Base-by-base conservation (phyloP, 1,140 invertebrate species). In the Calephelis nemesis region DNA sequence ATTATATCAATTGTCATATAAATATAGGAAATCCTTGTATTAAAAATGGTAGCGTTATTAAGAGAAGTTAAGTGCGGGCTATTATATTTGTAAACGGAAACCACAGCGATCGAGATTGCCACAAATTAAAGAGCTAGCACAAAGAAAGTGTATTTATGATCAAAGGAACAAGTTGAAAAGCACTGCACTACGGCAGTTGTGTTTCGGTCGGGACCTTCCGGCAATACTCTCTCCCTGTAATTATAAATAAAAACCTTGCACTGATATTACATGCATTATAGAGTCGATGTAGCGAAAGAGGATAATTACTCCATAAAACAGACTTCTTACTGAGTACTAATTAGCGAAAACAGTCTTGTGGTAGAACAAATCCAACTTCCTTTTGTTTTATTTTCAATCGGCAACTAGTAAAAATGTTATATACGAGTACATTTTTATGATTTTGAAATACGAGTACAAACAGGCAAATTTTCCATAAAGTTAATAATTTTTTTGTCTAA, bases 211-310 rank as follows among this genome's bases (percentile, higher is more conserved):
- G 63, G 64, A 77, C 77, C 78, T 85, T 79, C 80, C 76, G 81
- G 79, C 77, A 71, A 80, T 83, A 75, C 75, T 71, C 70, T 78
- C 79, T 77, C 74, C 74, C 78, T 82, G 78, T 82, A 89, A 88
- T 89, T 88, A 87, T 77, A 80, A 82, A 73, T 75, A 86, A 83
- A 81, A 81, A 77, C 72, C 74, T 76, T 65, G 73, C 81, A 76
- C 73, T 79, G 82, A 85, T 87, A 85, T 75, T 73, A 67, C 67
- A 62, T 76, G 64, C 60, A 72, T 74, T 73, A 74, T 69, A 77
- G 77, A 79, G 74, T 66, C 66, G 63, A 65, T 72, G 69, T 49
- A 60, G 40, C 39, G 7, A 60, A 60, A n/a, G 58, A 30, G 7
- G 58, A 15, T 68, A 72, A 67, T 67, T 67, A 60, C 42, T 60